phyloP scores from a whole-genome alignment of 2,888 invertebrate genomes.

The Campoplex nolae region DNA sequence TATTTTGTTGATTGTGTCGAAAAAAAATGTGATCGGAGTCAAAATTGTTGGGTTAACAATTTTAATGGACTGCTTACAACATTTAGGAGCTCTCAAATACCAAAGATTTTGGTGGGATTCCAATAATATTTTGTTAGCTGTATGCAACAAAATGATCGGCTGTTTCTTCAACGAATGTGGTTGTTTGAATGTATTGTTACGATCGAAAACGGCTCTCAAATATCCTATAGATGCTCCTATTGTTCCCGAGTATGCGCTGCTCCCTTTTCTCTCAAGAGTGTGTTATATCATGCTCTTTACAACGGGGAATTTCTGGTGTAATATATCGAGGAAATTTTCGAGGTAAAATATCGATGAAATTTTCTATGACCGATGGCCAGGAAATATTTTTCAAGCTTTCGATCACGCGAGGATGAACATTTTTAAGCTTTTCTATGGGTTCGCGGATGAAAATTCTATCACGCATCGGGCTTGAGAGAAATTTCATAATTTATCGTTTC shows the following conservation, averaged over 20 bases:
- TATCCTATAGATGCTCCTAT: background rate
- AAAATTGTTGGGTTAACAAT: too few relatives aligned
- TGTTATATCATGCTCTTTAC: slow-evolving; percentile 35
- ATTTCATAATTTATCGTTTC: slow-evolving; percentile 58
- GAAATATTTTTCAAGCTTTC: slow-evolving; percentile 35
- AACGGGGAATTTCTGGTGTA: slow-evolving; percentile 43
- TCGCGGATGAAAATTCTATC: slow-evolving; percentile 38
- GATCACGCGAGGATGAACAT: background rate
- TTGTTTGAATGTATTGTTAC: too few relatives aligned
- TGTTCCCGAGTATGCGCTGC: background rate
- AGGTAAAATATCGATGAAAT: background rate
- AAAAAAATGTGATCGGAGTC: too few relatives aligned
- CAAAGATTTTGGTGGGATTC: too few relatives aligned
- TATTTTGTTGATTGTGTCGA: too few relatives aligned
- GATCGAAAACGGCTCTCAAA: background rate
- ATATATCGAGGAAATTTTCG: slow-evolving; percentile 54
- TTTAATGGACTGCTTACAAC: too few relatives aligned
- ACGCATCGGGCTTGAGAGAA: slow-evolving; percentile 24
- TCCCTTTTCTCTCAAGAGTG: slow-evolving; percentile 19
- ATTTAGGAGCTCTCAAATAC: too few relatives aligned
- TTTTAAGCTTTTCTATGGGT: background rate
- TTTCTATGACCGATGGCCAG: slow-evolving; percentile 32
- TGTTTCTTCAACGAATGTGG: too few relatives aligned
- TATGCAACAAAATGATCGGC: too few relatives aligned
- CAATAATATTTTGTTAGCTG: too few relatives aligned